Evolutionary conservation across 2,113 vertebrate genomes (phyloP).

Genomic region (Phylloscopus whistleri): DNA sequence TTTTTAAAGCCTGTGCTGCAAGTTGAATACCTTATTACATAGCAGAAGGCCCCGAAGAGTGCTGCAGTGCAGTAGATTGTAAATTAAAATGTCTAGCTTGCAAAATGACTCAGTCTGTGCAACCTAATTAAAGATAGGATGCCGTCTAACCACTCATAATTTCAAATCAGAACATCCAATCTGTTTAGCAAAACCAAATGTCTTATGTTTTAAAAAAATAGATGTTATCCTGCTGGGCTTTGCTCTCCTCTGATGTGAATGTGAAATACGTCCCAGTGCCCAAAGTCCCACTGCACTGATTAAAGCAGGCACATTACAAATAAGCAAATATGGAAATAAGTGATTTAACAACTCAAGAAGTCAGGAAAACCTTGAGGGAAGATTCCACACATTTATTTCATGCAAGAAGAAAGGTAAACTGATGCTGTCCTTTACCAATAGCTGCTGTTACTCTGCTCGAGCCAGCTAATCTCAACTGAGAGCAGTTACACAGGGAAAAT

Average conservation of each 20-base stretch:
- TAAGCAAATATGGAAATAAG: constrained; percentile 31
- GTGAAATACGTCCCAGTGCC: not conserved
- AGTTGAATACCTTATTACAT: constrained; percentile 51
- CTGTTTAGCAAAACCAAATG: constrained; percentile 61
- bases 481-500: not conserved
- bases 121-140: constrained; percentile 71
- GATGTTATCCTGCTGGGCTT: constrained; percentile 37
- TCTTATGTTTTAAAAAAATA: constrained; percentile 1
- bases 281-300: not conserved
- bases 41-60: constrained; percentile 72
- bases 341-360: constrained; percentile 19
- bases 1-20: constrained; percentile 62
- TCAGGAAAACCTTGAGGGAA: constrained; percentile 13
- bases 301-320: not conserved
- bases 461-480: not conserved
- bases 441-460: not conserved
- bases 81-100: constrained; percentile 74
- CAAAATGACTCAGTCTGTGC: constrained; percentile 71
- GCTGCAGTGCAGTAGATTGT: constrained; percentile 75
- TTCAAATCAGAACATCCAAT: constrained; percentile 66
- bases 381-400: not conserved
- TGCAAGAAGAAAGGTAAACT: not conserved
- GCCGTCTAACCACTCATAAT: constrained; percentile 55
- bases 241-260: constrained; percentile 32
- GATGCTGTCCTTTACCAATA: not conserved